phyloP scores from a whole-genome alignment of 1,140 invertebrate species.

The Cardiocondyla obscurior region DNA sequence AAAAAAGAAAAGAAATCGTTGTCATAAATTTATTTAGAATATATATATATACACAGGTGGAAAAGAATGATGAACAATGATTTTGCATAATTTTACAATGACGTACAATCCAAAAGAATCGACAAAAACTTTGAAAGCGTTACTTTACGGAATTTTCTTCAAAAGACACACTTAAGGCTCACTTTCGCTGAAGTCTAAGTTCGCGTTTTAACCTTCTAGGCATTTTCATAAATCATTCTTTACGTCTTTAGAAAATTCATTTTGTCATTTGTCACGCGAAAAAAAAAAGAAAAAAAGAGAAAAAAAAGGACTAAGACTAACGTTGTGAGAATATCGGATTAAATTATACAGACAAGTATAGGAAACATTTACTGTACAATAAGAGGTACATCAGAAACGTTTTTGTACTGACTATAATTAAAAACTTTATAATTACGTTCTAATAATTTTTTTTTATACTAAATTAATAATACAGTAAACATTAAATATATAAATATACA shows the following conservation, averaged over 20 bases:
- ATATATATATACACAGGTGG: not conserved
- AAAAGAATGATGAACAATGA: not conserved
- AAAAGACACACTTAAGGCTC: not conserved
- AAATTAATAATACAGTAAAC: not conserved
- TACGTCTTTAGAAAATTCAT: conserved; percentile 31
- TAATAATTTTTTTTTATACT: not conserved
- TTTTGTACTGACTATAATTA: not conserved
- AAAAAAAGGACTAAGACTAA: not conserved
- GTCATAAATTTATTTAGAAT: not conserved
- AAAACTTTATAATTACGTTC: not conserved
- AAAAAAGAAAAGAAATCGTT: not conserved
- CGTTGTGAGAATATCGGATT: not conserved
- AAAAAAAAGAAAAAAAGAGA: not conserved
- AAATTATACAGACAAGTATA: not conserved
- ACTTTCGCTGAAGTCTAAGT: conserved; percentile 44
- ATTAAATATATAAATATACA: not conserved
- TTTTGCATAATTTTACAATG: conserved; percentile 15
- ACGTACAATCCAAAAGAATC: not conserved
- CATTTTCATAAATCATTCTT: conserved; percentile 49
- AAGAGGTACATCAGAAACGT: not conserved
- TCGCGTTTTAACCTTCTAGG: not conserved
- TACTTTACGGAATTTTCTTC: not conserved
- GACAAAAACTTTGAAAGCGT: conserved; percentile 13
- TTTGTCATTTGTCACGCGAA: conserved; percentile 10
- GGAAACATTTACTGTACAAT: not conserved